Conservation (phyloP, 2,797 vertebrate genomes). For the Falco concolor region DNA sequence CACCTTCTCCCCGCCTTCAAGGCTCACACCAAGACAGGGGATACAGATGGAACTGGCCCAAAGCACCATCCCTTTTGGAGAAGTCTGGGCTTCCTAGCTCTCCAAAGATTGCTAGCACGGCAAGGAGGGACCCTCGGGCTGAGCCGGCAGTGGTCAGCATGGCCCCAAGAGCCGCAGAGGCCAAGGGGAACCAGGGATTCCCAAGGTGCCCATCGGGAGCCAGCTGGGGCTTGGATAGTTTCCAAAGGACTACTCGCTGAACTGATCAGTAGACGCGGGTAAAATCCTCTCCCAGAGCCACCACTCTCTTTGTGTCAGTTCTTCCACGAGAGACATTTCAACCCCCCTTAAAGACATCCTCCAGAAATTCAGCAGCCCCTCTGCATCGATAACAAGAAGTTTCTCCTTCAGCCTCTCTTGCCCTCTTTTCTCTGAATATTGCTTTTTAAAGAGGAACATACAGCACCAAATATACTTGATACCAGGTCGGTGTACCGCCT, state of each 20-base stretch:
- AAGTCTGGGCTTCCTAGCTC: not conserved
- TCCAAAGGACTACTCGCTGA: not conserved
- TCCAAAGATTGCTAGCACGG: not conserved
- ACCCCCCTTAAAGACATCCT: not conserved
- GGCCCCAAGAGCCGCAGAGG: not conserved
- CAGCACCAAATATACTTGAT: not conserved
- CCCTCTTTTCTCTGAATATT: not conserved
- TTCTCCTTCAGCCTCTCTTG: not conserved
- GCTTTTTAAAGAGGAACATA: not conserved
- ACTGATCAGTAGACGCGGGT: not conserved
- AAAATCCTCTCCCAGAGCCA: not conserved
- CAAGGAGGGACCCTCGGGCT: not conserved
- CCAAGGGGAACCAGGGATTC: not conserved
- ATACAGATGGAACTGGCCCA: not conserved
- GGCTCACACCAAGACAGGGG: not conserved
- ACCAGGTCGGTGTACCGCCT: not conserved
- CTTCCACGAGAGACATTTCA: not conserved
- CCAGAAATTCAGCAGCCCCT: not conserved
- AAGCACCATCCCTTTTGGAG: not conserved
- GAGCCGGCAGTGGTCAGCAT: not conserved
- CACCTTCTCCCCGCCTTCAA: not conserved
- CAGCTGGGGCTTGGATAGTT: not conserved
- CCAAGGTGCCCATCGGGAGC: not conserved
- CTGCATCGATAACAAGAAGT: accelerated
- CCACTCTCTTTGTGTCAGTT: not conserved